These are phyloP conservation scores for Neogobius melanostomus DNA, from an alignment of 2,113 vertebrate genomes.

Conservation along the genomic window DNA sequence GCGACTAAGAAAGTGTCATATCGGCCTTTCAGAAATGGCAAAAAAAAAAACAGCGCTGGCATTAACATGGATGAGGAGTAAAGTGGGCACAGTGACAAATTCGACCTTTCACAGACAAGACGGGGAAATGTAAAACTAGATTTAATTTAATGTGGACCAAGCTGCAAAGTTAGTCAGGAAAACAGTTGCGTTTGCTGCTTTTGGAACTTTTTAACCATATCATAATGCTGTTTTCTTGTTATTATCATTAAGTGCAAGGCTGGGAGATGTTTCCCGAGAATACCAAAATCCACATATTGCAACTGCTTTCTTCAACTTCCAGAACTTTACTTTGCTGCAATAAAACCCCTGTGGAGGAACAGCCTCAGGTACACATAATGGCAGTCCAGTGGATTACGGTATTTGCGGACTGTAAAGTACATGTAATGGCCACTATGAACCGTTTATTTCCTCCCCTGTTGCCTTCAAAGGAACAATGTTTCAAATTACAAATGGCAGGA, in stretches of 20 bases:
- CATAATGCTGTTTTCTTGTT: no score
- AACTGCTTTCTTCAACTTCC: neutral
- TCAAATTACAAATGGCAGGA: neutral
- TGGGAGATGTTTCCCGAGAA: no score
- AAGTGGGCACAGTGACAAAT: neutral
- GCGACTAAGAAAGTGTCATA: neutral
- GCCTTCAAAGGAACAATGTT: neutral
- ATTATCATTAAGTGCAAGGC: no score
- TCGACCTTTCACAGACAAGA: neutral
- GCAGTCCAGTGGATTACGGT: neutral
- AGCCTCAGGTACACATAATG: conserved; percentile 1
- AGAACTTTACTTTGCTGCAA: neutral
- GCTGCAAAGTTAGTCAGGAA: neutral
- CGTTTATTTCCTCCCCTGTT: conserved; percentile 3
- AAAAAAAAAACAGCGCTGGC: neutral
- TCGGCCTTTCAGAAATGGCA: neutral
- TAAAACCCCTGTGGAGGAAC: neutral
- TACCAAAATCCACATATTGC: no score
- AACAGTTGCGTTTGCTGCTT: no score
- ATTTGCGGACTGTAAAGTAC: conserved; percentile 9
- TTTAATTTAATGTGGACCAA: neutral
- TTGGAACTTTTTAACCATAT: no score
- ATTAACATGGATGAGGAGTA: neutral
- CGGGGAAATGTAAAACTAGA: neutral
- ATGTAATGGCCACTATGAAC: conserved; percentile 2